These are phyloP conservation scores for Mactromeris polynyma DNA, from an alignment of 2,888 invertebrate genomes.

Conservation along the genomic window DNA sequence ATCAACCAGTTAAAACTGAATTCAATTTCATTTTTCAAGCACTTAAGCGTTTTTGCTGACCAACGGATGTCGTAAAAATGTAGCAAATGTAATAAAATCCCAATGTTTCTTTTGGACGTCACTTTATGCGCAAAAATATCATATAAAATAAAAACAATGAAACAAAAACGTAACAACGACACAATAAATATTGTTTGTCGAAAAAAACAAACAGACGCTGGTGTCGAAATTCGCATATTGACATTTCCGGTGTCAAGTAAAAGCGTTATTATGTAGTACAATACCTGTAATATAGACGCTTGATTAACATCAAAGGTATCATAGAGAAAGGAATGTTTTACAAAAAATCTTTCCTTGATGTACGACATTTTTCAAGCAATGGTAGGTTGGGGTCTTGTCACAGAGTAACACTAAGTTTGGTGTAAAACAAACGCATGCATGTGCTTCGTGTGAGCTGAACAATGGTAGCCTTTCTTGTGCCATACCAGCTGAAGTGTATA, in stretches of 20 bases:
- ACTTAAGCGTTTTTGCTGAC: too few relatives aligned
- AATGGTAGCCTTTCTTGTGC: too few relatives aligned
- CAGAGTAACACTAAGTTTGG: background rate
- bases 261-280: background rate
- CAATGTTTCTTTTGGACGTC: background rate
- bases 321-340: background rate
- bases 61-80: background rate
- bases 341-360: background rate
- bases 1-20: too few relatives aligned
- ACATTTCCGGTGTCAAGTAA: conserved; percentile 5
- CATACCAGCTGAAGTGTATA: too few relatives aligned
- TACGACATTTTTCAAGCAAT: background rate
- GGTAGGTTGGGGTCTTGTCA: background rate
- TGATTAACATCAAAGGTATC: background rate
- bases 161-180: background rate
- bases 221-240: background rate
- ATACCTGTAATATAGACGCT: background rate
- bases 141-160: background rate
- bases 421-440: background rate
- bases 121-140: background rate
- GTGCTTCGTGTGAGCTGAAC: too few relatives aligned
- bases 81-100: background rate
- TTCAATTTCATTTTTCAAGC: too few relatives aligned
- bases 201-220: background rate
- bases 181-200: background rate